Evolutionary conservation across 2,888 invertebrate species (phyloP), one percentile per base, ranked within the genome.

Genomic region (Xylota sylvarum): DNA sequence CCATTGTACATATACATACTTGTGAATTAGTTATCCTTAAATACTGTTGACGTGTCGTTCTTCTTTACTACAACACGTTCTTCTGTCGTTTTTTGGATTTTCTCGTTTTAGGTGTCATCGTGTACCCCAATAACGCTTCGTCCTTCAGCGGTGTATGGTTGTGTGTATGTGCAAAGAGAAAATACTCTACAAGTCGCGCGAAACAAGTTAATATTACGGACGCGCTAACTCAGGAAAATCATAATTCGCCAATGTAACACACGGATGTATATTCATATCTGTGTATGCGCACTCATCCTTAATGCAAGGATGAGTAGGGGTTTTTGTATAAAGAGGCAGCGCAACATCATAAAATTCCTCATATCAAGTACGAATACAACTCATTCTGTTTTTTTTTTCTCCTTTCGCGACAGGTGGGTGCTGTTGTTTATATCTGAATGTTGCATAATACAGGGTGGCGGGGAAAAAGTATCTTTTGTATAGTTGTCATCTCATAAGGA

Each of bases 11-110:
- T 48, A 46, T 32, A 32, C 10, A 55, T 56, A 73, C 60, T 62
- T 69, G 55, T 81, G 74, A 74, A 74, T 81, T 81, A 81, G 67
- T 74, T 81, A 74, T 67, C 67, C 74, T 74, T 74, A 81, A 81
- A 74, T 46, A 81, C 62, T 72, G 74, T 62, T 69, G 74, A 74
- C 81, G 81, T 81, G 67, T 74, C 52, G 46, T 81, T 74, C 69
- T 52, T 69, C 67, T 60, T 80, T 19, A 58, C 48, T 55, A 60
- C 12, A 10, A 60, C 73, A 74, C 60, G 67, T 80, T 50, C 27
- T 35, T 17, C 10, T 50, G 70, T 67, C 35, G 17, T 14, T 76
- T 65, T 46, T 17, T 30, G 74, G 40, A 48, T 52, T 50, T 60
- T 40, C 7, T 23, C n/a, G n/a, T n/a, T 35, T 43, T 56, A 35